Evolutionary conservation across 2,797 vertebrate genomes (phyloP), one percentile per base, ranked within the genome.

Genomic region (Acrossocheilus fasciatus): DNA sequence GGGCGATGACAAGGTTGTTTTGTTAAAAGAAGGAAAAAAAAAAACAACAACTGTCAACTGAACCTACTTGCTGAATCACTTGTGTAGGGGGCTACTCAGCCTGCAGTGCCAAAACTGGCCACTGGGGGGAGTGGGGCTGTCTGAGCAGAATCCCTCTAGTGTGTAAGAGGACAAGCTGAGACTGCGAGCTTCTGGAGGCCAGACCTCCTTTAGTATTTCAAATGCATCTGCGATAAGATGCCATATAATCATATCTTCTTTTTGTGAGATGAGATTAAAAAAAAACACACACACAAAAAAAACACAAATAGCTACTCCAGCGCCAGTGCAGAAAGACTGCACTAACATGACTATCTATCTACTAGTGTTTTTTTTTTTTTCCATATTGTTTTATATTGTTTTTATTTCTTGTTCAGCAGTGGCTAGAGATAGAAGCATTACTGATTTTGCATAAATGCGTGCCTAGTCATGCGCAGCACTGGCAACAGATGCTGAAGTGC

Each of bases 81-180:
- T 43, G 81, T 91, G 92, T 92, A n/a, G n/a, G n/a, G n/a, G 90
- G 86, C 88, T 92, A 90, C 94, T 92, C 95, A 90, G 93, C 93
- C 93, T 94, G 94, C 96, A 96, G 96, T 97, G 97, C 96, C 97
- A 96, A 96, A 96, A 81, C 82, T 77, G 91, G 93, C 93, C 95
- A 93, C 89, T 77, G 90, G 92, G 87, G 89, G 92, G 26, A 64
- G 12, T 64, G 59, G 59, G 59, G 34, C 90, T 88, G 87, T 84
- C 82, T 87, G 89, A 87, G 91, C 91, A 89, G 84, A 88, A 23
- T 47, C 74, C 45, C 62, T 70, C 81, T 85, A 54, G 85, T 88
- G 90, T 91, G 91, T 81, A 77, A 79, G 34, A 10, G 89, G 91
- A 88, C 64, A 52, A 84, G 79, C 89, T 87, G 91, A 92, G 82